Evolutionary conservation across 2,888 invertebrate genomes (phyloP), one percentile per base, ranked within the genome.

Genomic region (Cosmia pyralina): DNA sequence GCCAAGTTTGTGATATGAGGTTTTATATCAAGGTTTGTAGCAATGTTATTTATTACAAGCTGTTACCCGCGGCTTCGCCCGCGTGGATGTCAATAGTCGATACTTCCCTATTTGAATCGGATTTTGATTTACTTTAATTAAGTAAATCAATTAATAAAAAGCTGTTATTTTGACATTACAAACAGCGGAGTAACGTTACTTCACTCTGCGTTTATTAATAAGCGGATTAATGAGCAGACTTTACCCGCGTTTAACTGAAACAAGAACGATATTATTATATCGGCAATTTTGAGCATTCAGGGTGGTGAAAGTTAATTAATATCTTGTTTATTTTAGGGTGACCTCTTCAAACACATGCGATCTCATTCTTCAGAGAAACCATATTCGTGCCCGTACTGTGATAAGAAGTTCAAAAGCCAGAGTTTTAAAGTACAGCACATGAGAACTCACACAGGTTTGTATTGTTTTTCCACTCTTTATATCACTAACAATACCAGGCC

Each of bases 401-500:
- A 98, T 59, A 98, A 98, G 91, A 98, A 98, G 2, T 98, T 98
- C 96, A 98, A 98, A 93, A 97, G 98, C 69, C 98, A 98, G 84
- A 98, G 98, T 67, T 98, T 98, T 41, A 96, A 98, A 75, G 97
- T 98, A 86, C 98, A 98, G 0, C 98, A 98, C 91, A 97, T 98
- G 82, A 96, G 98, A 53, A 98, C 98, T 67, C 98, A 98, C 91
- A 98, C 98, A 78, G 98, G 98, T 89, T 86, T 74, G 70, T 75
- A n/a, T 34, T 66, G 15, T 50, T 64, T n/a, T 10, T 17, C 13
- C 8, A 48, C 34, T 60, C 4, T 15, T 38, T 22, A 15, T 38
- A 28, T 28, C 28, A 28, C 28, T 28, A 28, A 28, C 28, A 28
- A 28, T 28, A 28, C 28, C 28, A 28, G 28, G 28, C 28, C 28